phyloP scores from a whole-genome alignment of 2,113 vertebrate species.

The Vulpes lagopus region DNA sequence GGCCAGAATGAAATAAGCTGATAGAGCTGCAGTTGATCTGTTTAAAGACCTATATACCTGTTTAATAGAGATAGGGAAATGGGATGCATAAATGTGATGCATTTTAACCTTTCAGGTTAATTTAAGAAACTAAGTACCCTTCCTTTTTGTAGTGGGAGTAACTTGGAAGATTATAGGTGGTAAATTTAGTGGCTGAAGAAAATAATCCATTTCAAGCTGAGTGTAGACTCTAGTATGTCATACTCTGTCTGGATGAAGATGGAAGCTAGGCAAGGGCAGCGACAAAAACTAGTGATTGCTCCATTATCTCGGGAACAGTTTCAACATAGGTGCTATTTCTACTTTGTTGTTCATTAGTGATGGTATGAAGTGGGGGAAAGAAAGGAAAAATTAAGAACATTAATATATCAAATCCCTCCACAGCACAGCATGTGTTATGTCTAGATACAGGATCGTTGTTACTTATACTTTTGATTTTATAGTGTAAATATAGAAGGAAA shows the following conservation, averaged over 20 bases:
- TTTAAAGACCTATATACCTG: background rate
- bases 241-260: background rate
- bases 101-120: slow-evolving; percentile 7
- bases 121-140: background rate
- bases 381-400: background rate
- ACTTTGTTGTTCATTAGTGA: background rate
- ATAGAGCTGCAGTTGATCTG: background rate
- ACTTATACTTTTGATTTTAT: background rate
- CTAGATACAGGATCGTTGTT: background rate
- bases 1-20: background rate
- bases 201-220: background rate
- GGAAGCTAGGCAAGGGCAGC: background rate
- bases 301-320: background rate
- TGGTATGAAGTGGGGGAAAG: background rate
- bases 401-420: background rate
- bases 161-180: background rate
- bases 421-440: background rate
- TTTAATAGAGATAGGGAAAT: background rate
- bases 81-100: background rate
- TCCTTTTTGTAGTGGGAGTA: background rate
- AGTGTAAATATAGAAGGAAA: background rate
- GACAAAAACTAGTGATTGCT: background rate
- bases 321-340: background rate
- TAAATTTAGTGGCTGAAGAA: background rate
- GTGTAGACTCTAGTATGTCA: background rate